Base-by-base conservation (phyloP, 2,113 vertebrate genomes). In the Orientallactaga bullata region DNA sequence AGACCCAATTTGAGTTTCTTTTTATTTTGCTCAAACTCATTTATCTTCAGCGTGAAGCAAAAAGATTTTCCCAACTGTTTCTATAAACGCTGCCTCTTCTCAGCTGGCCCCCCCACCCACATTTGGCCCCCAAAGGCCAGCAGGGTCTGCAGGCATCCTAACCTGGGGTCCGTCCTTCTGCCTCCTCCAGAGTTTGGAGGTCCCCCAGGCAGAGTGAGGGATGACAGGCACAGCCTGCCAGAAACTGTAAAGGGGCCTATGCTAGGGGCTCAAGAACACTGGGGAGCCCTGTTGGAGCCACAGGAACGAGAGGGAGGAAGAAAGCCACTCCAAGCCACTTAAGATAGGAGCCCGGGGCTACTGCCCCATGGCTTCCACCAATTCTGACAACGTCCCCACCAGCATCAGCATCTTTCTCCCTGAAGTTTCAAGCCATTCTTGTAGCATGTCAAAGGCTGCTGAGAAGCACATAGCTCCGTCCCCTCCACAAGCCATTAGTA, bases 31-130 rank as follows among this genome's bases (percentile, higher is more conserved):
- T 24, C 3, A 32, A 23, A 21, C 10, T 2, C 39, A 26, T 3
- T 11, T 61, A 51, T 23, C 30, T 71, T 55, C 51, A 11, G 3
- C 16, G n/a, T 9, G 73, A 42, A 80, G 35, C 20, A 66, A 4
- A 55, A 63, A 3, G 20, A 32, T 20, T 71, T 76, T 37, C 13
- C 32, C 5, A 18, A 72, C 23, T 0, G 30, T 37, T 71, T 80
- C 9, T 3, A 0, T 0, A 39, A 3, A 5, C 1, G 13, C 39
- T 39, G 3, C 30, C 23, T 30, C 2, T 0, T 65, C 32, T n/a
- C 84, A 20, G 63, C 35, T 1, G 0, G 23, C 18, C 18, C 13
- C 39, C 18, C 23, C 1, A 3, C 39, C 61, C 23, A 15, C 4
- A 4, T 26, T 5, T 0, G 2, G 15, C 35, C n/a, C 84, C 9